Conservation (phyloP, 2,888 invertebrate genomes). For the Pyrrhosoma nymphula region DNA sequence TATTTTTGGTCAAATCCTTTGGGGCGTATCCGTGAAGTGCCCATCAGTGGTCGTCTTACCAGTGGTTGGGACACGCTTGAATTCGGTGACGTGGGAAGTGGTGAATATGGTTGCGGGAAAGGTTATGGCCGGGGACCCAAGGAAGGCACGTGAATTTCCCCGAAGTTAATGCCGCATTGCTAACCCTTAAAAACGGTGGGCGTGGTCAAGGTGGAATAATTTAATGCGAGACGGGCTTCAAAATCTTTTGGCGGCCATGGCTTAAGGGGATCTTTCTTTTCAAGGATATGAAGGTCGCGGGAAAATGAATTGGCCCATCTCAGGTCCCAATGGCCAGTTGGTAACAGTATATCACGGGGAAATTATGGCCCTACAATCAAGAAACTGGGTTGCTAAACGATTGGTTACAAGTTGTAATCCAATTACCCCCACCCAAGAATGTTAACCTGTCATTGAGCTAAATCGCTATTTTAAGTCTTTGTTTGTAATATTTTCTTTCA, state of each 20-base stretch:
- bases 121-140: too few relatives aligned
- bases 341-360: not conserved
- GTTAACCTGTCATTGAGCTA: not conserved
- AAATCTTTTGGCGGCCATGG: not conserved
- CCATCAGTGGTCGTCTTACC: not conserved
- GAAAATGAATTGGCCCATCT: not conserved
- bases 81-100: not conserved
- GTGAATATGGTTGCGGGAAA: not conserved
- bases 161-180: not conserved
- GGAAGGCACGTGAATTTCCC: not conserved
- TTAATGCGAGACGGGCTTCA: not conserved
- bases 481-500: not conserved
- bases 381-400: not conserved
- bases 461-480: not conserved
- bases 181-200: not conserved
- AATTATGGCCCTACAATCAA: not conserved
- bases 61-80: not conserved
- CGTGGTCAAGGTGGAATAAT: not conserved
- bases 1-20: not conserved
- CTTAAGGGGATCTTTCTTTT: not conserved
- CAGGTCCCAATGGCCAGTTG: not conserved
- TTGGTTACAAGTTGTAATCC: not conserved
- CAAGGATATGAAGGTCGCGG: not conserved
- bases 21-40: not conserved
- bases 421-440: not conserved